phyloP scores from a whole-genome alignment of 2,113 vertebrate species.

The Barnardius zonarius region DNA sequence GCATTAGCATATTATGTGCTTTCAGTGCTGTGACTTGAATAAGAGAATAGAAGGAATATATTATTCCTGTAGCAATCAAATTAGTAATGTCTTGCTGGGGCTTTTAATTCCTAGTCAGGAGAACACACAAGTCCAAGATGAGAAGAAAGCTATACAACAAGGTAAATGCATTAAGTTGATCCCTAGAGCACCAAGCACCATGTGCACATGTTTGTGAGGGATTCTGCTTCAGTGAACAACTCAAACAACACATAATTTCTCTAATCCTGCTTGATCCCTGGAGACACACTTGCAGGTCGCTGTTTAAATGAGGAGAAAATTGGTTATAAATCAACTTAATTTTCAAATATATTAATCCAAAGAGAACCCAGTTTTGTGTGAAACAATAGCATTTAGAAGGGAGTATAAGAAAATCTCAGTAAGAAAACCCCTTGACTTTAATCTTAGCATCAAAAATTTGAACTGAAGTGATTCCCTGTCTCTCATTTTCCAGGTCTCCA shows the following conservation, averaged over 20 bases:
- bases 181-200: background rate
- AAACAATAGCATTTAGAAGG: constrained; percentile 10
- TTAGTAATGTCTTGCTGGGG: background rate
- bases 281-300: constrained; percentile 53
- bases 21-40: background rate
- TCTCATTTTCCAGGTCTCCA: background rate
- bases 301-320: constrained; percentile 71
- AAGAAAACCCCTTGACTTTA: background rate
- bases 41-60: background rate
- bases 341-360: constrained; percentile 68
- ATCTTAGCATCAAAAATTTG: background rate
- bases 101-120: background rate
- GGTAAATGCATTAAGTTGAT: background rate
- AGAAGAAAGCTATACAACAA: background rate
- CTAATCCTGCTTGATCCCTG: constrained; percentile 31
- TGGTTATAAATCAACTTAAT: constrained; percentile 73
- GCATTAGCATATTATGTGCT: background rate
- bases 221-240: constrained; percentile 6
- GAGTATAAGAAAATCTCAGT: background rate
- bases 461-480: background rate
- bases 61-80: background rate
- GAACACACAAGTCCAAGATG: background rate
- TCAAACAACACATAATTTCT: constrained; percentile 22
- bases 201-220: background rate
- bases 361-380: constrained; percentile 32